These are phyloP conservation scores for Callitettix versicolor DNA, from an alignment of 1,140 invertebrate species.

Conservation along the genomic window DNA sequence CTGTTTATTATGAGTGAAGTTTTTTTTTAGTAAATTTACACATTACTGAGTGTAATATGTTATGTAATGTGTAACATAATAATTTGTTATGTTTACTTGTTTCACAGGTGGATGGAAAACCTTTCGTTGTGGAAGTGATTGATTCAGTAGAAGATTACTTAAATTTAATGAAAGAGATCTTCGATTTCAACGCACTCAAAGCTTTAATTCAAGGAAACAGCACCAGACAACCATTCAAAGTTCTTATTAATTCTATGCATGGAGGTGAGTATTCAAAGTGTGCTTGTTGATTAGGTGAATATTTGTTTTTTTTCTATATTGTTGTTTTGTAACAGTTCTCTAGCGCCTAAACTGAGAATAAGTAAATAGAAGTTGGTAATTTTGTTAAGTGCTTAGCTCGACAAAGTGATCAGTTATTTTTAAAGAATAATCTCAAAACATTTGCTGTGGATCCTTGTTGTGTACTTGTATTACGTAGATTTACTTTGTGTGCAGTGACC, in stretches of 20 bases:
- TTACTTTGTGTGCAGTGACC: constrained; percentile 58
- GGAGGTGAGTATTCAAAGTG: too few relatives aligned
- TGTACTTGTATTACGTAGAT: too few relatives aligned
- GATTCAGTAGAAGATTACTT: constrained; percentile 89
- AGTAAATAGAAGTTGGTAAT: too few relatives aligned
- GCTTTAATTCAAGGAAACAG: constrained; percentile 57
- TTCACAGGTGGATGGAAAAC: constrained; percentile 53
- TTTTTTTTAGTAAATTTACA: too few relatives aligned
- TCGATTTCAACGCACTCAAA: constrained; percentile 83
- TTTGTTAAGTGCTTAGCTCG: neutral
- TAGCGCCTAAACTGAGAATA: neutral
- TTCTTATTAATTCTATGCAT: constrained; percentile 89
- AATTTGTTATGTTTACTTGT: too few relatives aligned
- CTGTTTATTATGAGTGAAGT: too few relatives aligned
- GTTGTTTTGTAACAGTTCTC: too few relatives aligned
- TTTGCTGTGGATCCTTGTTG: too few relatives aligned
- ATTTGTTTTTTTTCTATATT: constrained; percentile 12
- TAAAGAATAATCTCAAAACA: too few relatives aligned
- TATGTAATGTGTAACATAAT: too few relatives aligned
- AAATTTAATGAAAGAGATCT: constrained; percentile 89
- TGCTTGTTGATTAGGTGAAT: too few relatives aligned
- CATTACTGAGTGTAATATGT: too few relatives aligned
- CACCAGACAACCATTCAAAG: constrained; percentile 56
- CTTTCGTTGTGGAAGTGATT: constrained; percentile 81
- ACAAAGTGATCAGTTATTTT: neutral